phyloP scores from a whole-genome alignment of 2,888 invertebrate species.

The Selenia dentaria region DNA sequence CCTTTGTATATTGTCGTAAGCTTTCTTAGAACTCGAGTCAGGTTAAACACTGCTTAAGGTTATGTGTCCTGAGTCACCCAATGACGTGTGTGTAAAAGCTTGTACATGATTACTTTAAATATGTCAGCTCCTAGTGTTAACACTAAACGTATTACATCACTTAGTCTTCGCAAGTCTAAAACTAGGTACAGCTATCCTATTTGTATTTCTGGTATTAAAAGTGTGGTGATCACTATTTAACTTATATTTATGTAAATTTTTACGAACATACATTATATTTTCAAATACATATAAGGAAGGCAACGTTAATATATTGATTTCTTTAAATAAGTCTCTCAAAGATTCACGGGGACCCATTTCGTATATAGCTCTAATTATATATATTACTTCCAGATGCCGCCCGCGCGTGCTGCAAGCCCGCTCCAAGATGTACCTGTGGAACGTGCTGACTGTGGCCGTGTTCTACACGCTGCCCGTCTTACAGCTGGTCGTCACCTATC shows the following conservation, averaged over 20 bases:
- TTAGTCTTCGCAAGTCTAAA: too few relatives aligned
- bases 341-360: too few relatives aligned
- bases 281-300: too few relatives aligned
- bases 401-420: constrained; percentile 71
- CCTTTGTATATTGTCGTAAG: not conserved
- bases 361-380: too few relatives aligned
- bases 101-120: constrained; percentile 14
- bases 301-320: too few relatives aligned
- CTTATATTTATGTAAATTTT: too few relatives aligned
- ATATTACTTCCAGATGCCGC: constrained; percentile 72
- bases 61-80: constrained; percentile 10
- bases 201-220: too few relatives aligned
- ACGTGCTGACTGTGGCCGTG: constrained; percentile 90
- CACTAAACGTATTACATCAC: constrained; percentile 16
- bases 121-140: constrained; percentile 14
- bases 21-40: not conserved
- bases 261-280: too few relatives aligned
- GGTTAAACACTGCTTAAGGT: not conserved
- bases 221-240: too few relatives aligned
- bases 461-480: constrained; percentile 95
- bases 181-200: too few relatives aligned
- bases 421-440: constrained; percentile 81
- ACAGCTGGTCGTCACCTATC: constrained; percentile 93
- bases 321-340: too few relatives aligned
- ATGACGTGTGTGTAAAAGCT: constrained; percentile 15